phyloP scores from a whole-genome alignment of 2,113 vertebrate species.

The Zosterops japonicus region DNA sequence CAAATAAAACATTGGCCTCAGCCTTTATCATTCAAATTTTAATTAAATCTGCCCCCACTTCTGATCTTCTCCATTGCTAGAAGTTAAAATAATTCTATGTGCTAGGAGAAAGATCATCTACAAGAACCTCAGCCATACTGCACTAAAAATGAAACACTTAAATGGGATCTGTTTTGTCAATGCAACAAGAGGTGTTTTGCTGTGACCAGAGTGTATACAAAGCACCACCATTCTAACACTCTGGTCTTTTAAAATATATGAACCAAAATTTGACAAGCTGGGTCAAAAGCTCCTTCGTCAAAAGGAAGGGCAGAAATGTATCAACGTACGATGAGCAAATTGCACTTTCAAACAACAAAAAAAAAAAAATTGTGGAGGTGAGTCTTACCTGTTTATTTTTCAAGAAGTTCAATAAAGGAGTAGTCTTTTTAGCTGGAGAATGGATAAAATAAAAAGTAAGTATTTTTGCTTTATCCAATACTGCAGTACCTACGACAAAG shows the following conservation, averaged over 20 bases:
- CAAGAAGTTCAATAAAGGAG: constrained; percentile 95
- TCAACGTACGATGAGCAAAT: neutral
- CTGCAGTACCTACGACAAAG: neutral
- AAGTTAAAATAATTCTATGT: neutral
- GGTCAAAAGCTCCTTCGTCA: neutral
- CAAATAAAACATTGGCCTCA: neutral
- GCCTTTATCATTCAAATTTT: neutral
- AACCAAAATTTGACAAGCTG: neutral
- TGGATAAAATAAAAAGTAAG: constrained; percentile 3
- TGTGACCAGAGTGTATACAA: neutral
- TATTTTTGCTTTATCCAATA: neutral
- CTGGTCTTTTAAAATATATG: neutral
- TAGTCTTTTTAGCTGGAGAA: constrained; percentile 91
- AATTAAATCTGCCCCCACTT: neutral
- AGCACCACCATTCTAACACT: neutral
- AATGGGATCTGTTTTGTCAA: neutral
- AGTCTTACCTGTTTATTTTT: constrained; percentile 96
- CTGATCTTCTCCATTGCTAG: neutral
- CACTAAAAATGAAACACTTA: neutral
- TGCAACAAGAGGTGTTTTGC: neutral
- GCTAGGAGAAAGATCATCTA: neutral
- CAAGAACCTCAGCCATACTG: neutral
- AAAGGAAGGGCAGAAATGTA: neutral
- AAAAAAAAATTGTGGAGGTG: neutral
- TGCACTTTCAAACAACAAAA: neutral